Percentiles rank a stretch among this genome's conserved stretches.
phyloP scores from a whole-genome alignment of 1,140 invertebrate genomes.

The Bombus waltoni region DNA sequence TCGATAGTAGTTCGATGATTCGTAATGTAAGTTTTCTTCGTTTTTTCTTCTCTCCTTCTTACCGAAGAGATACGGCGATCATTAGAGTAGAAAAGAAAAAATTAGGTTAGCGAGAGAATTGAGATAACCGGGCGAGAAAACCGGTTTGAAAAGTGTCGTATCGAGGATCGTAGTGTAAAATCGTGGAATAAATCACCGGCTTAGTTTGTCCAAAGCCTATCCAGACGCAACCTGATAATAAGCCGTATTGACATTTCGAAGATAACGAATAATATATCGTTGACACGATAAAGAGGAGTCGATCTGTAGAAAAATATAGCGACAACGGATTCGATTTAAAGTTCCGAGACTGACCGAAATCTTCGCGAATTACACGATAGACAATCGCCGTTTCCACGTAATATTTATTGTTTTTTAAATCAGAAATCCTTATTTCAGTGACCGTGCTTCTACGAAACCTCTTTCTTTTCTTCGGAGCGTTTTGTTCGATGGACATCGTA shows the following conservation, averaged over 20 bases:
- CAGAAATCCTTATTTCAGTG: too few relatives aligned
- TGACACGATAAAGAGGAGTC: neutral
- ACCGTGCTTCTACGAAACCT: too few relatives aligned
- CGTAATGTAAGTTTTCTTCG: neutral
- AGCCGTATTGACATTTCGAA: neutral
- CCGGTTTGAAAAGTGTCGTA: neutral
- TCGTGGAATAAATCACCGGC: neutral
- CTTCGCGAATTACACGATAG: neutral
- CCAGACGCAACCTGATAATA: neutral
- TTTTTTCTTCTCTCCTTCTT: neutral
- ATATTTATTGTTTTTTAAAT: neutral
- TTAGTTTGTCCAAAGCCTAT: neutral
- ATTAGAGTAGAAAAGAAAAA: neutral
- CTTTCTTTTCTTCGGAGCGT: too few relatives aligned
- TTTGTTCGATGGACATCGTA: neutral
- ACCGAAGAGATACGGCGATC: neutral
- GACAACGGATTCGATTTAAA: neutral
- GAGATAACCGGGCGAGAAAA: neutral
- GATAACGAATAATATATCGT: slow-evolving; percentile 18
- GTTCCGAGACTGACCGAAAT: neutral
- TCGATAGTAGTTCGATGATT: neutral
- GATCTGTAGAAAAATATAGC: neutral
- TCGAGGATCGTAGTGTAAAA: neutral
- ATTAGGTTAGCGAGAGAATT: slow-evolving; percentile 17
- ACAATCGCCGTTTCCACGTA: neutral